These are phyloP conservation scores for Uloborus plumipes DNA, from an alignment of 2,888 invertebrate species.

Conservation along the genomic window DNA sequence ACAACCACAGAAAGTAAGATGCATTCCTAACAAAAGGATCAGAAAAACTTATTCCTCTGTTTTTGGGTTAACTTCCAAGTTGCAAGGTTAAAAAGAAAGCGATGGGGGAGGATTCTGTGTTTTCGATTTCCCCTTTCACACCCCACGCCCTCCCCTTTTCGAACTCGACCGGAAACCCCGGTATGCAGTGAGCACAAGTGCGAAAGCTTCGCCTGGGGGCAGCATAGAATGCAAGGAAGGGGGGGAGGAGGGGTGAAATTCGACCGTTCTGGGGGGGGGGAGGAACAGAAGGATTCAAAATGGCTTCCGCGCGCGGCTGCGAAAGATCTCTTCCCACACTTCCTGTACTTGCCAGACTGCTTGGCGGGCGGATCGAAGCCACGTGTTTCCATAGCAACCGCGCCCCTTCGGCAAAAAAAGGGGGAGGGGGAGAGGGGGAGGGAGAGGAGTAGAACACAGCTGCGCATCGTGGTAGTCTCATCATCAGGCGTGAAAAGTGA, in stretches of 20 bases:
- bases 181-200: slow-evolving; percentile 42
- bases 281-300: slow-evolving; percentile 43
- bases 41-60: no score
- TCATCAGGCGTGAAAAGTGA: slow-evolving; percentile 43
- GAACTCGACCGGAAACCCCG: slow-evolving; percentile 23
- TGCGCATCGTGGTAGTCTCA: slow-evolving; percentile 47
- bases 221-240: slow-evolving; percentile 31
- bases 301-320: slow-evolving; percentile 55
- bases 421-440: slow-evolving; percentile 10
- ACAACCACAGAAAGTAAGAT: no score
- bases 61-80: no score
- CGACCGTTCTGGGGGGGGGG: slow-evolving; percentile 2
- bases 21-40: no score
- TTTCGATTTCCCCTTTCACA: no score
- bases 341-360: slow-evolving; percentile 50
- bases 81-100: no score
- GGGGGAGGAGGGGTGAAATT: neutral
- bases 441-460: slow-evolving; percentile 30
- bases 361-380: slow-evolving; percentile 62
- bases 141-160: neutral
- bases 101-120: no score
- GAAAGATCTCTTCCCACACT: slow-evolving; percentile 38
- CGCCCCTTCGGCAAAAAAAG: slow-evolving; percentile 37
- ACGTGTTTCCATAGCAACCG: slow-evolving; percentile 63
- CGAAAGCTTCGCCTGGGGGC: slow-evolving; percentile 37